These are phyloP conservation scores for Calameuta idolon DNA, from an alignment of 2,888 invertebrate species.

Conservation along the genomic window DNA sequence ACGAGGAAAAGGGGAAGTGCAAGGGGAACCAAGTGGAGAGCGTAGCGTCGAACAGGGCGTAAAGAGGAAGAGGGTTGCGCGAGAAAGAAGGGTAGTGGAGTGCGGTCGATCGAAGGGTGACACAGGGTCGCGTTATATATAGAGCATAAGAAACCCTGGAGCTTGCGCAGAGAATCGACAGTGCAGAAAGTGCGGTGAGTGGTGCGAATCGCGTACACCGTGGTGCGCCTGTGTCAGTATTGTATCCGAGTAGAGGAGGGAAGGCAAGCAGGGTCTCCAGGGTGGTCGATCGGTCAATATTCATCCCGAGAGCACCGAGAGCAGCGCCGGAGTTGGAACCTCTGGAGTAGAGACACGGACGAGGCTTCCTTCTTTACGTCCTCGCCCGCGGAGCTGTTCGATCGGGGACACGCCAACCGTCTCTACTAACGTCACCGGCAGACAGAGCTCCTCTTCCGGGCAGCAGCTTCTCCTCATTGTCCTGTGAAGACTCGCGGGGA, in stretches of 20 bases:
- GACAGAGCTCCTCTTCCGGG: too few species aligned
- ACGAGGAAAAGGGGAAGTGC: too few species aligned
- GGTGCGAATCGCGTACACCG: neutral
- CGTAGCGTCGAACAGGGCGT: too few species aligned
- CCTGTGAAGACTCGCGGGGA: too few species aligned
- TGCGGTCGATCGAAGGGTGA: neutral
- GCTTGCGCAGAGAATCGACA: conserved; percentile 25
- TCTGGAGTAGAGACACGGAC: conserved; percentile 31
- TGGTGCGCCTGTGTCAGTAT: conserved; percentile 7
- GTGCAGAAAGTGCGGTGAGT: too few species aligned
- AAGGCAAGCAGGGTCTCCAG: conserved; percentile 28
- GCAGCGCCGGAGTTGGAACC: conserved; percentile 25
- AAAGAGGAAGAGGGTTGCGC: too few species aligned
- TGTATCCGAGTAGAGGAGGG: conserved; percentile 21
- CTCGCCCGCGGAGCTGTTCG: conserved; percentile 57
- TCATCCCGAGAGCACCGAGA: conserved; percentile 55
- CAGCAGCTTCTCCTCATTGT: too few species aligned
- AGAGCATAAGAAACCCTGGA: conserved; percentile 13
- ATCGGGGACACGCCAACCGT: conserved; percentile 42
- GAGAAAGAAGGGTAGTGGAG: too few species aligned
- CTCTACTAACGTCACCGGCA: conserved; percentile 2
- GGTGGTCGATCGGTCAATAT: conserved; percentile 63
- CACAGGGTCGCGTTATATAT: conserved; percentile 6
- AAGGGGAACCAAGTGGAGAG: too few species aligned
- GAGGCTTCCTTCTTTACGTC: conserved; percentile 48